Evolutionary conservation across 2,113 vertebrate species (phyloP), one percentile per base, ranked within the genome.

Genomic region (Aldabrachelys gigantea): DNA sequence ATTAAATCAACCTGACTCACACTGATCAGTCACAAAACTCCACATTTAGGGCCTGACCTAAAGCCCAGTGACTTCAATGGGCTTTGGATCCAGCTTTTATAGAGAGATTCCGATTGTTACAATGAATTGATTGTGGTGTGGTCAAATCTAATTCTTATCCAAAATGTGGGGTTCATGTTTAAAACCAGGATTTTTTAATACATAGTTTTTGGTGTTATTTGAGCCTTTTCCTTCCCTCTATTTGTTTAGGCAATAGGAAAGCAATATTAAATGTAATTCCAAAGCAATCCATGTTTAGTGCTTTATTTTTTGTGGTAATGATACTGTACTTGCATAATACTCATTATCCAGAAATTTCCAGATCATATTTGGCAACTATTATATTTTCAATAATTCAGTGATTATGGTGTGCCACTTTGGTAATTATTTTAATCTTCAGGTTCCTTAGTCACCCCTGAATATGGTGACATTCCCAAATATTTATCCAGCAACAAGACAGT

Each of bases 21-120:
- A 80, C 19, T 41, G 76, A 87, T 53, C 53, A 90, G 76, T 56
- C 35, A 35, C 54, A 25, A 35, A 56, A 49, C 44, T 50, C 47
- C 24, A 41, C 78, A 47, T 35, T 87, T 82, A 82, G 82, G 82
- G 41, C 84, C 50, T 57, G 27, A 53, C 19, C 17, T 17, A 53
- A 88, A 79, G 69, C 85, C 24, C 87, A 62, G 21, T 25, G 76
- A 62, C 87, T 87, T 12, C 91, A 52, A 19, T 53, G 31, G 59
- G 65, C 54, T 89, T 62, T 62, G 31, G 29, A 31, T 29, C 41
- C 88, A 69, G 81, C 38, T 83, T 41, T 76, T 89, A 80, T 31
- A 92, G 50, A 92, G 82, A 85, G 87, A 85, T 72, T 62, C 69
- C 38, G 56, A 59, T 85, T 85, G 52, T 89, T 92, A 85, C 50